Conservation (phyloP, 2,888 invertebrate species). For the Vesta saturnalis region DNA sequence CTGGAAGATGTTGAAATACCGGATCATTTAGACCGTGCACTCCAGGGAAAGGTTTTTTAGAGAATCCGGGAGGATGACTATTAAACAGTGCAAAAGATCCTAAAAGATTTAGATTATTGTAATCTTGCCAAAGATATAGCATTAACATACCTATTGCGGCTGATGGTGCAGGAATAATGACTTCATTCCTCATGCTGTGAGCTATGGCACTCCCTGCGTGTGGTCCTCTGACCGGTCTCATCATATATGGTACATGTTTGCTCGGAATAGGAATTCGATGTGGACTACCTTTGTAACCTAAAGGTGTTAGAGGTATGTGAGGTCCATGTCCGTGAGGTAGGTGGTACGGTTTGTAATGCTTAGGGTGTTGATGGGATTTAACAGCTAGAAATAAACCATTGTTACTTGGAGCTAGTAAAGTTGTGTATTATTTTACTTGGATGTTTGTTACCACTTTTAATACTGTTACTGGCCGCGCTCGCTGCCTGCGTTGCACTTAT, state of each 20-base stretch:
- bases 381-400: constrained; percentile 24
- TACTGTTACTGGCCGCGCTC: neutral
- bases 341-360: constrained; percentile 49
- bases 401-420: neutral
- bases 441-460: constrained; percentile 3
- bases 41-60: constrained; percentile 52
- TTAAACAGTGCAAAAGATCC: constrained; percentile 50
- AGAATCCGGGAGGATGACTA: constrained; percentile 37
- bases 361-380: constrained; percentile 42
- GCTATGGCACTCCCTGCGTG: constrained; percentile 49
- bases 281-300: constrained; percentile 26
- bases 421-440: too few relatives aligned
- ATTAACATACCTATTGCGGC: constrained; percentile 43
- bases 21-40: constrained; percentile 45
- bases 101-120: constrained; percentile 33
- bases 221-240: constrained; percentile 39
- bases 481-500: constrained; percentile 19
- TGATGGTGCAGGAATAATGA: constrained; percentile 55
- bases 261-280: constrained; percentile 59
- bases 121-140: neutral
- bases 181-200: constrained; percentile 57
- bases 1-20: constrained; percentile 56
- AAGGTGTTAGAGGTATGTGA: constrained; percentile 63
- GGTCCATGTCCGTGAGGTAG: constrained; percentile 61
- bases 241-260: constrained; percentile 25